Conservation (phyloP, 2,797 vertebrate species). For the Cryptoblepharus egeriae region DNA sequence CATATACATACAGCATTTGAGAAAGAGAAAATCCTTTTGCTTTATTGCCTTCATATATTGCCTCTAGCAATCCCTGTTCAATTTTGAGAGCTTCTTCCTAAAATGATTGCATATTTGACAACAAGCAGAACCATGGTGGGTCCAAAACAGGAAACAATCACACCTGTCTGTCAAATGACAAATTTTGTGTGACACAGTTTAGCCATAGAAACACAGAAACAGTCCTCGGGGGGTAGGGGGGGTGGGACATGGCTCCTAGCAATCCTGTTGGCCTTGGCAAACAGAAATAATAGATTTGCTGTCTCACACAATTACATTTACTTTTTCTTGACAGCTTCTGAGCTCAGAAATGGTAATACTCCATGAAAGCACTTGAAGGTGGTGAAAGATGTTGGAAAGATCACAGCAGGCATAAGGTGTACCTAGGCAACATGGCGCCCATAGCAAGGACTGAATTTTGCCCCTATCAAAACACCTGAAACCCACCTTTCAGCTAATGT, state of each 20-base stretch:
- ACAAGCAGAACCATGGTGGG: conserved; percentile 9
- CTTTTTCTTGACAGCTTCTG: not conserved
- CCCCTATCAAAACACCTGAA: no score
- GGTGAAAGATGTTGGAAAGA: conserved; percentile 39
- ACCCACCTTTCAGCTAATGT: no score
- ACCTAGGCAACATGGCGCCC: no score
- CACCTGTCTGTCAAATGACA: conserved; percentile 61
- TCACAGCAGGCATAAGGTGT: conserved; percentile 5
- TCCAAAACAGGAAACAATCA: conserved; percentile 60
- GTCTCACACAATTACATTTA: conserved; percentile 38
- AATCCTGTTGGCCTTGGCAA: conserved; percentile 45
- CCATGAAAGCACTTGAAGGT: not conserved
- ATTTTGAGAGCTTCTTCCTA: not conserved
- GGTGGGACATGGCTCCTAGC: no score
- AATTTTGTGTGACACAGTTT: conserved; percentile 41
- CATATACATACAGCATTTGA: not conserved
- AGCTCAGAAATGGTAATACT: conserved; percentile 36
- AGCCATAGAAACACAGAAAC: conserved; percentile 36
- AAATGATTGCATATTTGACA: conserved; percentile 25
- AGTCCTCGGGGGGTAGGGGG: conserved; percentile 45
- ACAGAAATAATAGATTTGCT: conserved; percentile 58
- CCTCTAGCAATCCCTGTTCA: conserved; percentile 5
- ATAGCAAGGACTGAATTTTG: no score
- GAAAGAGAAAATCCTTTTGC: not conserved
- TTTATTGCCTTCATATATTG: not conserved